Evolutionary conservation across 2,113 vertebrate species (phyloP), one percentile per base, ranked within the genome.

Genomic region (Psammodynastes pulverulentus): DNA sequence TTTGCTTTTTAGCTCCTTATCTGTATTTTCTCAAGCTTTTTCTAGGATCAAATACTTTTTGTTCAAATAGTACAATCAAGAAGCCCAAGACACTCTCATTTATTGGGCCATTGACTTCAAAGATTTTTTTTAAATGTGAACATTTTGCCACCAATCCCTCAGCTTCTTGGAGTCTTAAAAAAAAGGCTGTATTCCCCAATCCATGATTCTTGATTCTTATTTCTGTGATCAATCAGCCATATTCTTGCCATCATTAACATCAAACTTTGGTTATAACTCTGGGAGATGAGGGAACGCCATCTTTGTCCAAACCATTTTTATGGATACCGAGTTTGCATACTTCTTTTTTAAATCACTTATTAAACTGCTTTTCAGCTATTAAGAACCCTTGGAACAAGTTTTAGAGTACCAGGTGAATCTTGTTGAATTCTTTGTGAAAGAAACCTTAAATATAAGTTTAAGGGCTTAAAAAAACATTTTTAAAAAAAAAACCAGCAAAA

Each of bases 191-290:
- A 21, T 89, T 34, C n/a, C n/a, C n/a, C n/a, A n/a, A n/a, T n/a
- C n/a, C 29, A 67, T 48, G 26, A 19, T 46, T 39, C 48, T 48
- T 72, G 58, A 23, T 72, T 72, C 29, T 10, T 34, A 48, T 49
- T 89, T 29, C 29, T 88, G 84, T 15, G 93, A 86, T 48, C 86
- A 72, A 15, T 87, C 67, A 48, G 48, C 52, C 62, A 88, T 45
- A 24, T 79, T 54, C 51, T 56, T 92, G 91, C 84, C 95, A 12
- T 49, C 21, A 43, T 54, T 45, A n/a, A 53, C 79, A 92, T 95
- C 93, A 92, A 1, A 43, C 92, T 95, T 95, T 90, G 94, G 94
- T 58, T 26, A 26, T 26, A 62, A 67, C 13, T 67, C 62, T 67
- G 62, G 12, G 29, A 67, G 29, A 15, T 67, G 62, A 67, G 62